phyloP scores from a whole-genome alignment of 2,888 invertebrate genomes.

The Tubulanus polymorphus region DNA sequence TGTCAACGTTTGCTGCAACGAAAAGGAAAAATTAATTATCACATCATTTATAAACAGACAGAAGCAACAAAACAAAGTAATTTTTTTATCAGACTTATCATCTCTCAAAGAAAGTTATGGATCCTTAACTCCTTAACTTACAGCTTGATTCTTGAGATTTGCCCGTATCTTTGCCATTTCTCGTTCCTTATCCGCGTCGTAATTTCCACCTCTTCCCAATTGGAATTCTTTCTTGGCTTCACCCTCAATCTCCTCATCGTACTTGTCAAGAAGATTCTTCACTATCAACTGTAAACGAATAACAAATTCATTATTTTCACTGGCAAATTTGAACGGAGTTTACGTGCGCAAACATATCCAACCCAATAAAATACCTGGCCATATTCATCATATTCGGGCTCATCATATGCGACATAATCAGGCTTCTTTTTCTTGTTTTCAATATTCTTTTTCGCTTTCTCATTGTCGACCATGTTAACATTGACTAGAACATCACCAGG shows the following conservation, averaged over 20 bases:
- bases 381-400: constrained; percentile 63
- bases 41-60: no score
- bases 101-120: no score
- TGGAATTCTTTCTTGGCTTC: constrained; percentile 65
- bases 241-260: constrained; percentile 88
- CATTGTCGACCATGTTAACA: constrained; percentile 55
- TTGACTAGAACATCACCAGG: constrained; percentile 82
- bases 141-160: constrained; percentile 43
- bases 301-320: constrained; percentile 12
- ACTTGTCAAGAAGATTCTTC: constrained; percentile 77
- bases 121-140: no score
- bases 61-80: background rate
- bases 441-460: constrained; percentile 63
- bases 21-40: constrained; percentile 9
- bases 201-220: constrained; percentile 34
- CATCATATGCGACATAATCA: constrained; percentile 71
- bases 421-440: constrained; percentile 79
- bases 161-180: constrained; percentile 44
- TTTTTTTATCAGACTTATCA: no score
- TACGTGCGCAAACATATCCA: background rate
- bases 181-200: constrained; percentile 44
- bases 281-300: constrained; percentile 52
- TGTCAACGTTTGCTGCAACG: constrained; percentile 64
- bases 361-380: constrained; percentile 53
- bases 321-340: background rate